Percentiles rank a stretch among this genome's conserved stretches.
These are phyloP conservation scores for Phanerotoma sp. DNA, from an alignment of 2,888 invertebrate genomes.

Conservation along the genomic window DNA sequence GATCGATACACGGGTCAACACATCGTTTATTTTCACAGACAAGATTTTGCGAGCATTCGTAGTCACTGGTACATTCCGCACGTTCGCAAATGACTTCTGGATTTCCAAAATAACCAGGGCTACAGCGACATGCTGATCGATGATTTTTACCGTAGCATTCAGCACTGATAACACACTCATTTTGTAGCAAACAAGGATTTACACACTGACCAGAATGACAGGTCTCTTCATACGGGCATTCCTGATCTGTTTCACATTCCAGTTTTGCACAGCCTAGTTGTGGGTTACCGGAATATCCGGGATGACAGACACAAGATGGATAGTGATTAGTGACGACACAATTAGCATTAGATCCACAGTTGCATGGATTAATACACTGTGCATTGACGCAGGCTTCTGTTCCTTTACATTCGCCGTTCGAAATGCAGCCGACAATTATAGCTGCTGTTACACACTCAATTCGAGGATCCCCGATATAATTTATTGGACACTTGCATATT, in stretches of 20 bases:
- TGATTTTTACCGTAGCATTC: constrained; percentile 82
- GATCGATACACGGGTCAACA: constrained; percentile 73
- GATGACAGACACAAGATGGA: constrained; percentile 80
- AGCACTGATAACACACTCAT: constrained; percentile 82
- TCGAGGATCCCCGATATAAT: constrained; percentile 73
- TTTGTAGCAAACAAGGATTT: constrained; percentile 75
- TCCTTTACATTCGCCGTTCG: constrained; percentile 77
- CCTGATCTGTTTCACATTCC: constrained; percentile 79
- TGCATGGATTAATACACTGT: constrained; percentile 80
- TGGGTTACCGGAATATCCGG: constrained; percentile 84
- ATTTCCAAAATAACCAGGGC: constrained; percentile 75
- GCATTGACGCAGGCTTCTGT: constrained; percentile 83
- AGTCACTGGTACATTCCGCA: constrained; percentile 75
- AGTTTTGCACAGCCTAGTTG: constrained; percentile 76
- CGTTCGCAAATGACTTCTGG: constrained; percentile 76
- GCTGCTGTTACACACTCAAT: constrained; percentile 73
- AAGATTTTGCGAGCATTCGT: constrained; percentile 76
- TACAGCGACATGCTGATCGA: constrained; percentile 78
- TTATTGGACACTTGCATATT: constrained; percentile 78
- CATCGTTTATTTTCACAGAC: constrained; percentile 75
- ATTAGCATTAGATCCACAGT: constrained; percentile 80
- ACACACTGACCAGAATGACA: constrained; percentile 83
- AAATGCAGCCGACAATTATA: constrained; percentile 71
- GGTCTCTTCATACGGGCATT: constrained; percentile 77
- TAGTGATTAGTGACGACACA: constrained; percentile 82